A percentile compares a stretch with the other conserved stretches of the same genome.
These are phyloP conservation scores for Murina feae DNA, from an alignment of 2,113 vertebrate genomes.

Conservation along the genomic window DNA sequence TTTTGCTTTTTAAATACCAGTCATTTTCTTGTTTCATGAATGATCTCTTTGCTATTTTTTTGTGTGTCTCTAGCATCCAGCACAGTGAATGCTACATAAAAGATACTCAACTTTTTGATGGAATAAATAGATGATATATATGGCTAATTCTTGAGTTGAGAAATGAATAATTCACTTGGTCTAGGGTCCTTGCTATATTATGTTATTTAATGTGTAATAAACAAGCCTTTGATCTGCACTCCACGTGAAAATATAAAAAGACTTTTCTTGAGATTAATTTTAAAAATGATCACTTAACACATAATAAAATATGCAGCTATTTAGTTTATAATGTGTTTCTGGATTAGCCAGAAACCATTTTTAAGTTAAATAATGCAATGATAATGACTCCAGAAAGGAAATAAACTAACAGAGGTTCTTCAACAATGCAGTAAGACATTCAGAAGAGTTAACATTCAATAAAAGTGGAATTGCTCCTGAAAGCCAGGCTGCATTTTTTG, in stretches of 20 bases:
- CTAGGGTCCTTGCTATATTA: background rate
- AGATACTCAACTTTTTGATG: background rate
- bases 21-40: background rate
- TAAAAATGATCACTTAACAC: background rate
- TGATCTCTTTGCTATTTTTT: background rate
- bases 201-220: conserved; percentile 12
- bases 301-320: background rate
- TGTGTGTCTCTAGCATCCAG: background rate
- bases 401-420: background rate
- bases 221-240: background rate
- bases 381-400: conserved; percentile 32
- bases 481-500: conserved; percentile 43
- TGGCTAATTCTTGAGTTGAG: background rate
- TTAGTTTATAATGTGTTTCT: conserved; percentile 25
- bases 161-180: background rate
- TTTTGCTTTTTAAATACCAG: background rate
- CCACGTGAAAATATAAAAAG: background rate
- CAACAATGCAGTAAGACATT: conserved; percentile 32
- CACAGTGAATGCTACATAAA: background rate
- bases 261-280: background rate
- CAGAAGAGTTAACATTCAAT: conserved; percentile 44
- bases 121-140: background rate
- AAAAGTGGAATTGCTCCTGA: conserved; percentile 54
- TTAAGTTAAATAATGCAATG: background rate
- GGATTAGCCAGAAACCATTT: background rate